Evolutionary conservation across 2,113 vertebrate genomes (phyloP), one percentile per base, ranked within the genome.

Genomic region (Vulpes lagopus): DNA sequence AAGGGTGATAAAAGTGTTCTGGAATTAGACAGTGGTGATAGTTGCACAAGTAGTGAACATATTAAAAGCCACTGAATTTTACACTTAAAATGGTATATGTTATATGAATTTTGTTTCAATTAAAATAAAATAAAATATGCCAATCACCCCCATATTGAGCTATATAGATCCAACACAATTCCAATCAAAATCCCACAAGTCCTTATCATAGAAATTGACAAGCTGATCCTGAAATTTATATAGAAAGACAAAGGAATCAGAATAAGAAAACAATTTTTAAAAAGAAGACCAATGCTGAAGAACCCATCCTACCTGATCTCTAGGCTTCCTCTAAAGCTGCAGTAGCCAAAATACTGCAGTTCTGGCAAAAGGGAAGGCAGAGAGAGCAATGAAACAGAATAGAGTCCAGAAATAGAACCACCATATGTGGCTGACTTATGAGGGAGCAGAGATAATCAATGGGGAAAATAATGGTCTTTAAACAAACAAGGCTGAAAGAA

Each of bases 231-330:
- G 81, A 82, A 85, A 67, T 78, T 73, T 60, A 22, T 30, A 51
- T 69, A 49, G 65, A 95, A 93, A 90, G 96, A 64, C 35, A 85
- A 74, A 92, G 79, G 55, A 73, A 8, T 78, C 79, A 35, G 53
- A 80, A 38, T 20, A 93, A 49, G 57, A 74, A 59, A 93, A 90
- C 17, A 73, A 20, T 64, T 80, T 89, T 64, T 8, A 53, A 73
- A 79, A 73, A 93, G 19, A 85, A 49, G 22, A 85, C n/a, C 27
- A n/a, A 38, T 11, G 7, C 5, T 73, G 8, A 23, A 82, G 38
- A 43, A 22, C 27, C 57, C 69, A 79, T 25, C 69, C 20, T 59
- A 62, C 12, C 20, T 81, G 67, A 86, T 30, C 55, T 80, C 35
- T 32, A 92, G 8, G 84, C 27, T 62, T n/a, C 67, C 22, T 69